Evolutionary conservation across 2,888 invertebrate genomes (phyloP), one percentile per base, ranked within the genome.

Genomic region (Aradus depressus): DNA sequence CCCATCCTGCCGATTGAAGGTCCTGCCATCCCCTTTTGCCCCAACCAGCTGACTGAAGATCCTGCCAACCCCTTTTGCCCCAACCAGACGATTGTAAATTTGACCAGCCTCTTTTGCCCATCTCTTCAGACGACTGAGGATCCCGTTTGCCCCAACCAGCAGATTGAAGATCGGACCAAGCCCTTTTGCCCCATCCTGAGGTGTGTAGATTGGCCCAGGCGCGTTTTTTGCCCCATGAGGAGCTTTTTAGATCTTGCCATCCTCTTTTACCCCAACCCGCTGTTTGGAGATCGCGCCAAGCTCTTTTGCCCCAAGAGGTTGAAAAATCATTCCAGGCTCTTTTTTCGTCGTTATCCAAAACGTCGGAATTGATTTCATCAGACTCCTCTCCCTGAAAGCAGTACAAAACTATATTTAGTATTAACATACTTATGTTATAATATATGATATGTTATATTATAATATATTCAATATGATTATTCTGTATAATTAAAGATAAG

Each of bases 121-220:
- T 73, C 3, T 72, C 73, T n/a, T n/a, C n/a, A 5, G 68, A 68
- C 3, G 60, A 61, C 61, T 74, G 73, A 53, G 78, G 65, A 62
- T 73, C 75, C 35, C 68, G 60, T 58, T 68, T 68, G 19, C 66
- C 67, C 66, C 66, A 66, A 18, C 58, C 55, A 4, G 58, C 37
- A 44, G 73, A 74, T 58, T 75, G 72, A 57, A 76, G 67, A 60
- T 71, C 75, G 28, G 74, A 70, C 78, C 77, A 79, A 37, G 75
- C 78, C 35, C 79, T 66, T 35, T 57, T 55, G 10, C 53, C 53
- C 52, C 54, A 51, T 6, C 52, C 54, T n/a, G 42, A 58, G 60
- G 68, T 66, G 61, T 68, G 67, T 58, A 70, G 63, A 60, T 67
- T 68, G 37, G 54, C 55, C 61, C 62, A 62, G 19, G 58, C 62